Evolutionary conservation across 2,888 invertebrate genomes (phyloP).

Genomic region (Noctua fimbriata): DNA sequence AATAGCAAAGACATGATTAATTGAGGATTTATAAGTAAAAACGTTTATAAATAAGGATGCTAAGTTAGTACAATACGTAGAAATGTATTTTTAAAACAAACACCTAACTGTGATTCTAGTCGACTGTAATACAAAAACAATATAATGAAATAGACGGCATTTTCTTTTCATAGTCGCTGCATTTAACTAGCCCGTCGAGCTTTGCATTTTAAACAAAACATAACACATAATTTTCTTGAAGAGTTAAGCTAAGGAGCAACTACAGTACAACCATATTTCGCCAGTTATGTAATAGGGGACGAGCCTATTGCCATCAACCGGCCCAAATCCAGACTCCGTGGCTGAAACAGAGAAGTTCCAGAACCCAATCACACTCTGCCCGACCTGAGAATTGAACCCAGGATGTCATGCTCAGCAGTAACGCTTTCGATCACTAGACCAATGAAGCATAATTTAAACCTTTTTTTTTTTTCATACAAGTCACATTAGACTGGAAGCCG

Average conservation of each 20-base stretch:
- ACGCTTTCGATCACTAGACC: not conserved
- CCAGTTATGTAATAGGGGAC: not conserved
- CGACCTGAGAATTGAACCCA: not conserved
- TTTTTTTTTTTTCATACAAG: not conserved
- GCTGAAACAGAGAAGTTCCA: not conserved
- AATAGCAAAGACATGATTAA: constrained; percentile 23
- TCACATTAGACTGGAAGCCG: not conserved
- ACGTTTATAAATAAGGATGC: constrained; percentile 42
- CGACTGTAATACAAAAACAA: constrained; percentile 21
- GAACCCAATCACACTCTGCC: not conserved
- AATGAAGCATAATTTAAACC: not conserved
- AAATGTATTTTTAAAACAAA: constrained; percentile 34
- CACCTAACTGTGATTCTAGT: not conserved
- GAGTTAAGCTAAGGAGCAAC: not conserved
- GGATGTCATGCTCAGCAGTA: not conserved
- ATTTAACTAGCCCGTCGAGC: not conserved
- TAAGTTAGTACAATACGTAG: constrained; percentile 20
- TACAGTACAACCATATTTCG: not conserved
- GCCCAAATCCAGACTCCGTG: not conserved
- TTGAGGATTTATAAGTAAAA: constrained; percentile 9
- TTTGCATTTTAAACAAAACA: not conserved
- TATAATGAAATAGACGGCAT: not conserved
- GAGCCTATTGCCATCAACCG: not conserved
- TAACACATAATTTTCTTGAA: not conserved
- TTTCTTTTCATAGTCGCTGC: not conserved